These are phyloP conservation scores for Carabus problematicus DNA, from an alignment of 2,888 invertebrate genomes.

Conservation along the genomic window DNA sequence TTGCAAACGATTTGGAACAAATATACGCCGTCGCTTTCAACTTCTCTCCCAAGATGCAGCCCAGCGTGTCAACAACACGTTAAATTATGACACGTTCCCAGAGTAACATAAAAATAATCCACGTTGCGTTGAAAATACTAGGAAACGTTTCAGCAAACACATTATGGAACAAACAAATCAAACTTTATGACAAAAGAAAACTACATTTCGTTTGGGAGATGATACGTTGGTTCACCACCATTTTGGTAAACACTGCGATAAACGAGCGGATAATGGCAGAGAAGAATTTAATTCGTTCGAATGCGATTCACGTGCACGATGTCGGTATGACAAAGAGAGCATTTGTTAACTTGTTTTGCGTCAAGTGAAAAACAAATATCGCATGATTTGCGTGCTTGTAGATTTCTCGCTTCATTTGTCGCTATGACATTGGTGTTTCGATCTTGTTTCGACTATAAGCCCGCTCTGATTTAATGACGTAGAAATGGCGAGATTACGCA, in stretches of 20 bases:
- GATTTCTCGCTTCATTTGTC: conserved; percentile 37
- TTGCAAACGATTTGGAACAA: conserved; percentile 32
- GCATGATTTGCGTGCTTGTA: conserved; percentile 33
- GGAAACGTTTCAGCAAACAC: no score
- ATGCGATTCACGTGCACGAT: conserved; percentile 29
- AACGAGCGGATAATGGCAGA: conserved; percentile 36
- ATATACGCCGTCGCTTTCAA: background rate
- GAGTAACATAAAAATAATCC: no score
- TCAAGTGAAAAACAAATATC: conserved; percentile 31
- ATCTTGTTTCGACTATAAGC: conserved; percentile 28
- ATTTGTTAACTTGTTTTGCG: conserved; percentile 35
- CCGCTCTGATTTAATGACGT: conserved; percentile 31
- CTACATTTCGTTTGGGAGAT: background rate
- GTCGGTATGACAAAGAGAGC: conserved; percentile 10
- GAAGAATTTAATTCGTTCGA: conserved; percentile 36
- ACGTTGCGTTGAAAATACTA: no score
- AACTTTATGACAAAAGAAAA: no score
- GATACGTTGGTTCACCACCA: conserved; percentile 6
- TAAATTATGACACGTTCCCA: no score
- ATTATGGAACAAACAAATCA: no score
- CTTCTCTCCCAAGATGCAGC: no score
- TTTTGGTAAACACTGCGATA: conserved; percentile 34
- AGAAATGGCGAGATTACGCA: conserved; percentile 35
- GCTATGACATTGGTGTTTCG: conserved; percentile 19
- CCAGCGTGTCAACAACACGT: no score